phyloP scores from a whole-genome alignment of 2,888 invertebrate genomes.

The Chirona hameri region DNA sequence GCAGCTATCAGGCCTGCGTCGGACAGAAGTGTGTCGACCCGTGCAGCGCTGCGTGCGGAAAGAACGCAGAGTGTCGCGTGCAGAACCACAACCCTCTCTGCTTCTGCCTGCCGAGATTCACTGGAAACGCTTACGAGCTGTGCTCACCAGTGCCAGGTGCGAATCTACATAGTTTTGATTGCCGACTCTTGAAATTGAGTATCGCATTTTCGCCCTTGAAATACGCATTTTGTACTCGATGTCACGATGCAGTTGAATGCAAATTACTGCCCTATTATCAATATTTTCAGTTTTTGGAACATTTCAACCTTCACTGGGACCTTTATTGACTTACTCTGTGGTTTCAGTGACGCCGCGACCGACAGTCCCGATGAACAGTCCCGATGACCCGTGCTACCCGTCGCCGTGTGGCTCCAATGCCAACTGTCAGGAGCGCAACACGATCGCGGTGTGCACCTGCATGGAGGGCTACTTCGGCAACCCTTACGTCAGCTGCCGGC shows the following conservation, averaged over 20 bases:
- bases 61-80: conserved; percentile 69
- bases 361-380: too few relatives aligned
- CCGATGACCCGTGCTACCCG: conserved; percentile 29
- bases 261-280: too few relatives aligned
- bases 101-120: conserved; percentile 65
- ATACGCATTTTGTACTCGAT: too few relatives aligned
- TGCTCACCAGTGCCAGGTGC: conserved; percentile 50
- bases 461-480: conserved; percentile 55
- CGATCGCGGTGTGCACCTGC: conserved; percentile 37
- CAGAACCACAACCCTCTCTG: conserved; percentile 79
- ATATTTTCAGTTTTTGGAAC: too few relatives aligned
- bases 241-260: too few relatives aligned
- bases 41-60: conserved; percentile 57
- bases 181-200: too few relatives aligned
- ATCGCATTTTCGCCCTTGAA: too few relatives aligned
- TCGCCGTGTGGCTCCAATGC: conserved; percentile 64
- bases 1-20: conserved; percentile 72
- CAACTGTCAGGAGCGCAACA: conserved; percentile 64
- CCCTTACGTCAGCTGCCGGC: conserved; percentile 53
- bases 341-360: background rate
- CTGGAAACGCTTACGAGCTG: conserved; percentile 70
- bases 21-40: conserved; percentile 75
- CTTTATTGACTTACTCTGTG: too few relatives aligned
- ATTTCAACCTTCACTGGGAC: too few relatives aligned
- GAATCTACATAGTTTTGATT: too few relatives aligned